phyloP scores from a whole-genome alignment of 1,140 invertebrate species.

The Oscheius sp. region DNA sequence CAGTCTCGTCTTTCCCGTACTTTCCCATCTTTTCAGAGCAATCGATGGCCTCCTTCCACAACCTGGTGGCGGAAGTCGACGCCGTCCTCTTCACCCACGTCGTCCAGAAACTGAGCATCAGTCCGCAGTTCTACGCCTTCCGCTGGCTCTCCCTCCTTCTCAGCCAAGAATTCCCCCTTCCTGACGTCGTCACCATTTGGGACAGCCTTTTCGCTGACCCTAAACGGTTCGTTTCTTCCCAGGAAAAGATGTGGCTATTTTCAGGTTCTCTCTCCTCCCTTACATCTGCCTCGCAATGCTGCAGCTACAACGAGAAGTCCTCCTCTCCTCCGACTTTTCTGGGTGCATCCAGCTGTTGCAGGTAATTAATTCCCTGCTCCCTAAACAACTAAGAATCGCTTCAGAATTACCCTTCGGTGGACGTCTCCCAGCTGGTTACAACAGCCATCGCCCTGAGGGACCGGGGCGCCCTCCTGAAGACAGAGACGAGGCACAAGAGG shows the following conservation, averaged over 20 bases:
- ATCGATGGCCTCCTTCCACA: conserved; percentile 41
- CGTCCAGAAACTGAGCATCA: conserved; percentile 75
- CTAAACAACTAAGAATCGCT: not conserved
- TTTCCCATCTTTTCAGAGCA: conserved; percentile 49
- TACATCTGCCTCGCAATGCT: conserved; percentile 51
- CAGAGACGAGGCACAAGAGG: not conserved
- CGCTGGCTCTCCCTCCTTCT: conserved; percentile 93
- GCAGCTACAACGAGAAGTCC: conserved; percentile 32
- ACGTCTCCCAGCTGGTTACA: not conserved
- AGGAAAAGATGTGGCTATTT: not conserved
- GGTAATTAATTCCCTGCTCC: conserved; percentile 23
- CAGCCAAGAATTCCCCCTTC: conserved; percentile 93
- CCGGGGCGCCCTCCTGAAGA: not conserved
- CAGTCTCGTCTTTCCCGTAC: too few species aligned
- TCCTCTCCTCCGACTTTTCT: conserved; percentile 47
- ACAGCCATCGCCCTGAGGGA: not conserved
- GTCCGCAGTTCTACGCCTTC: conserved; percentile 86
- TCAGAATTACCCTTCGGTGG: not conserved
- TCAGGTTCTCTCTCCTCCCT: conserved; percentile 46
- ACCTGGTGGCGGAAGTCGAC: conserved; percentile 65
- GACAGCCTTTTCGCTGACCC: conserved; percentile 47
- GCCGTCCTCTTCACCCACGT: conserved; percentile 74
- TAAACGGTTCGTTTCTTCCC: conserved; percentile 14
- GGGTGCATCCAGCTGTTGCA: conserved; percentile 48
- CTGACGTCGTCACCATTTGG: conserved; percentile 63